Base-by-base conservation (phyloP, 2,113 vertebrate species). In the Anguilla japonica region DNA sequence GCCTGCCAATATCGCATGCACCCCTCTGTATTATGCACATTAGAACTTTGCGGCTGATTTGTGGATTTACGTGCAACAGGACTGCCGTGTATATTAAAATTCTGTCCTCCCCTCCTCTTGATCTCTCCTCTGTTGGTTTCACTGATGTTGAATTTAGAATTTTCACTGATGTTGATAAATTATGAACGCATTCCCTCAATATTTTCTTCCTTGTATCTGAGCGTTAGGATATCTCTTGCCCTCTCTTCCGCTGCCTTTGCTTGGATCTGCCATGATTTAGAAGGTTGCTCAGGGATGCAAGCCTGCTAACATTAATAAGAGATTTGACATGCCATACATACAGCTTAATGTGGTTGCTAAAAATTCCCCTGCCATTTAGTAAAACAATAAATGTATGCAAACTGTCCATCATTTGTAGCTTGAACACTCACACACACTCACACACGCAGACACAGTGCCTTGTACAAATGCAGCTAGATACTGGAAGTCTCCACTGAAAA, bases 31-130 rank as follows among this genome's bases (percentile, higher is more conserved):
- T 60, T 83, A 46, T 81, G 83, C 80, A 39, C 63, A 83, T 83
- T n/a, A 79, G 46, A 43, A 53, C 9, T 57, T 41, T 71, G 53
- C 79, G 18, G 29, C 18, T 46, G 60, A 84, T 75, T 50, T 84
- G 9, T 71, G 60, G 63, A 63, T 78, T 83, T 22, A n/a, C 43
- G 39, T 40, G 41, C 60, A 82, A 82, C 81, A 86, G 60, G 53
- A 86, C 18, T 14, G 8, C 29, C 9, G 71, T 87, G 57, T 46
- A 78, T 87, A 87, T 87, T 87, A 29, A 71, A 75, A 9, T 39
- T 67, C 57, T 60, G 83, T 39, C 43, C 34, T 71, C 57, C 81
- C 26, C 15, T 79, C 18, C 26, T 57, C 50, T 85, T n/a, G 0
- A 29, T 56, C 53, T 71, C 41, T 57, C 79, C 83, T 46, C 46